These are phyloP conservation scores for Pammene aurita DNA, from an alignment of 2,888 invertebrate species.

Conservation along the genomic window DNA sequence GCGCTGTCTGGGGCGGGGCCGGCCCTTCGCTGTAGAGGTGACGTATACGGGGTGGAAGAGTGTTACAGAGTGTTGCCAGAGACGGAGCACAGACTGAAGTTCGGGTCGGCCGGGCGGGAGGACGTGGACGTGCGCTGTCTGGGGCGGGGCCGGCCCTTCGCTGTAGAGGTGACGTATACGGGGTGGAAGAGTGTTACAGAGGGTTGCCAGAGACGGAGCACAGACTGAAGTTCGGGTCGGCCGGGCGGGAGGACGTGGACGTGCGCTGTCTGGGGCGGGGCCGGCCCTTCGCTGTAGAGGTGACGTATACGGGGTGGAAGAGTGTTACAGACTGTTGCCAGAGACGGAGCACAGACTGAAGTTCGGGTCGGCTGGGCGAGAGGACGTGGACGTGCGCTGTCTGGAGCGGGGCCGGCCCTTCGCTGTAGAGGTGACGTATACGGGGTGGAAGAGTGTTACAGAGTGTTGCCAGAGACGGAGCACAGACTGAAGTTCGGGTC, in stretches of 20 bases:
- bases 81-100: constrained; percentile 82
- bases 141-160: too few relatives aligned
- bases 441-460: constrained; percentile 45
- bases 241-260: too few relatives aligned
- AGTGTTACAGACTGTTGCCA: constrained; percentile 52
- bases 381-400: constrained; percentile 98
- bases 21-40: too few relatives aligned
- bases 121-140: constrained; percentile 99
- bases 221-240: too few relatives aligned
- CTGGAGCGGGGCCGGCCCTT: constrained; percentile 96
- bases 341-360: constrained; percentile 79
- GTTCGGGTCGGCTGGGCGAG: constrained; percentile 96
- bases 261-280: too few relatives aligned
- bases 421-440: constrained; percentile 89
- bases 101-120: constrained; percentile 96
- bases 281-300: too few relatives aligned
- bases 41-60: too few relatives aligned
- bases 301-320: too few relatives aligned
- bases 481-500: constrained; percentile 89
- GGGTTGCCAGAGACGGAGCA: too few relatives aligned
- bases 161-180: too few relatives aligned
- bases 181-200: too few relatives aligned
- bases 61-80: constrained; percentile 55
- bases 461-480: constrained; percentile 57
- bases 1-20: too few relatives aligned